Conservation (phyloP, 2,113 vertebrate genomes). For the Loxodonta africana region DNA sequence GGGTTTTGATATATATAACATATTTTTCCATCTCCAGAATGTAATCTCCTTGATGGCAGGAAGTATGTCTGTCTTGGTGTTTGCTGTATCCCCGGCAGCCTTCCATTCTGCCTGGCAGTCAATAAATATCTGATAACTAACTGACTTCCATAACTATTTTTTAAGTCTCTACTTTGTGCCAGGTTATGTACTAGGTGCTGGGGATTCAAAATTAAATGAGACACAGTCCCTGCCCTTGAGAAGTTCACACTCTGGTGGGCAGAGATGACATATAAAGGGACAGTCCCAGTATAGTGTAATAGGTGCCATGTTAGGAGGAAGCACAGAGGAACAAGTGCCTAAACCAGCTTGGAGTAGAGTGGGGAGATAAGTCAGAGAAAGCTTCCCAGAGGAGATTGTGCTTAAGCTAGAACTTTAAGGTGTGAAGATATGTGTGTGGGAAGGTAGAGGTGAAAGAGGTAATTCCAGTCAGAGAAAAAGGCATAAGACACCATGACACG, state of each 20-base stretch:
- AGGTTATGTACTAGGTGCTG: neutral
- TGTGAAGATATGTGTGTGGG: neutral
- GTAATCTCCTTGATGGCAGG: constrained; percentile 12
- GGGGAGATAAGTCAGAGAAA: constrained; percentile 7
- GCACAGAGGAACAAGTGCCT: neutral
- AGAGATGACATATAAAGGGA: neutral
- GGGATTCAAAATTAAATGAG: constrained; percentile 11
- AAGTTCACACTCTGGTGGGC: neutral
- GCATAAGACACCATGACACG: neutral
- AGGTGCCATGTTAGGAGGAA: constrained; percentile 10
- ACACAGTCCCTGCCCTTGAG: neutral
- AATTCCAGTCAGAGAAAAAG: constrained; percentile 51
- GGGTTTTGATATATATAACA: neutral
- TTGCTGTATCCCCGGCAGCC: constrained; percentile 11
- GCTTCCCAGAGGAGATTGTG: neutral
- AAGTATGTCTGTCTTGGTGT: neutral
- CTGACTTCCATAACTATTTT: neutral
- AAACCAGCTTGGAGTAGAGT: neutral
- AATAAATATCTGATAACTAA: constrained; percentile 48
- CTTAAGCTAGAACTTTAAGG: constrained; percentile 7
- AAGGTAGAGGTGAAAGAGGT: neutral
- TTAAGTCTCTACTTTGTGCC: constrained; percentile 6
- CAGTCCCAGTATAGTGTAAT: neutral
- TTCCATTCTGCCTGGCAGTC: constrained; percentile 24
- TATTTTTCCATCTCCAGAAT: constrained; percentile 40